Evolutionary conservation across 2,113 vertebrate species (phyloP).

Genomic region (Rafetus swinhoei): DNA sequence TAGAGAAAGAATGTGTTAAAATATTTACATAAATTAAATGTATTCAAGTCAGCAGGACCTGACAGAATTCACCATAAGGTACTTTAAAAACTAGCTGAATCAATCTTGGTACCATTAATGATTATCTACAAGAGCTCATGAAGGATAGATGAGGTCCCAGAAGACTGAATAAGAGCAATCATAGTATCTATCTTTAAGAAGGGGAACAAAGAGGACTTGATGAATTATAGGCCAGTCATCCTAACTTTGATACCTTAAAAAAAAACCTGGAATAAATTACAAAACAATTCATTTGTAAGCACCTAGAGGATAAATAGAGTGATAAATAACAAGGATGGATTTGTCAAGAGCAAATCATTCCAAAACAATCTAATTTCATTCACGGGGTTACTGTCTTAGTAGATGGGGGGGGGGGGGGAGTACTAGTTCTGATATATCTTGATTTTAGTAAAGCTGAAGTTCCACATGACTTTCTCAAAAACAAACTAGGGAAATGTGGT

Average conservation of each 20-base stretch:
- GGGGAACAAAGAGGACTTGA: background rate
- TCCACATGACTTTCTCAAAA: background rate
- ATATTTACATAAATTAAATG: background rate
- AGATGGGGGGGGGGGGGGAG: background rate
- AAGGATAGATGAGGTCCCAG: background rate
- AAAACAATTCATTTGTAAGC: background rate
- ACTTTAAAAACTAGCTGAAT: background rate
- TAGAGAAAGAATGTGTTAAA: background rate
- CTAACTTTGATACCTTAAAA: background rate
- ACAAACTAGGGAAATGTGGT: background rate
- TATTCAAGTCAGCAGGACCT: background rate
- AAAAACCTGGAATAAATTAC: background rate
- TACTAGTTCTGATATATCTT: background rate
- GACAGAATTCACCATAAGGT: background rate
- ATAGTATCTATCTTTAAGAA: background rate
- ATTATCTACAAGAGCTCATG: background rate
- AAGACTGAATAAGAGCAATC: background rate
- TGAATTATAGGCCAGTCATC: background rate
- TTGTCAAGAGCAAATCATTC: background rate
- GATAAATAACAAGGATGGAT: background rate
- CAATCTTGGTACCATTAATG: background rate
- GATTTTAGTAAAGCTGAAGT: background rate
- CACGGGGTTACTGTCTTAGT: background rate
- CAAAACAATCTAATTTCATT: background rate
- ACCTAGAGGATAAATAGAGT: background rate